Evolutionary conservation across 2,888 invertebrate species (phyloP).

Genomic region (Serripes groenlandicus): DNA sequence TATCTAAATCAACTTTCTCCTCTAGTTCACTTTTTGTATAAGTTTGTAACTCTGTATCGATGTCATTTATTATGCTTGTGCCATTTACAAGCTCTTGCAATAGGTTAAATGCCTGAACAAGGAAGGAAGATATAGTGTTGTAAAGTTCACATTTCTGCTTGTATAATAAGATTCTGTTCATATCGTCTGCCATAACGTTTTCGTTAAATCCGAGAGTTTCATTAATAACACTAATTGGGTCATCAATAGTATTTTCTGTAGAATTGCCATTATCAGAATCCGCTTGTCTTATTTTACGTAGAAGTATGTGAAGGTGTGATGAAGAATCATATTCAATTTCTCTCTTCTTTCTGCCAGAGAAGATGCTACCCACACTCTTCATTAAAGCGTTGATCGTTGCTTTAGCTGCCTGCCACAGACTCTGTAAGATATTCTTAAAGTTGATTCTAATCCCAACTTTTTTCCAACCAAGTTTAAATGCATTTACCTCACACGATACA

Average conservation of each 20-base stretch:
- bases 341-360: constrained; percentile 16
- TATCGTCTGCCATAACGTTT: background rate
- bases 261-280: background rate
- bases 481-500: constrained; percentile 58
- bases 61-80: background rate
- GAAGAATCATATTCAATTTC: constrained; percentile 16
- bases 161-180: constrained; percentile 15
- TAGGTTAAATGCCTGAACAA: constrained; percentile 15
- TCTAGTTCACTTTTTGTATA: background rate
- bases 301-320: constrained; percentile 11
- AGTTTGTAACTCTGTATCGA: background rate
- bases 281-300: constrained; percentile 29
- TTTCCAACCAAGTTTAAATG: constrained; percentile 47
- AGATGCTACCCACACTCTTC: background rate
- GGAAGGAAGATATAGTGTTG: background rate
- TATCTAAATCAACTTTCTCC: constrained; percentile 20
- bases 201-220: constrained; percentile 19
- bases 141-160: constrained; percentile 22
- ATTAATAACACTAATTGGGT: constrained; percentile 6
- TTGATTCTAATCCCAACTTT: constrained; percentile 31
- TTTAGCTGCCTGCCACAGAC: constrained; percentile 45
- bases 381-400: constrained; percentile 33
- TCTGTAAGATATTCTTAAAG: constrained; percentile 37
- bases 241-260: background rate
- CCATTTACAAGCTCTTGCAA: constrained; percentile 24